These are phyloP conservation scores for Caenorhabditis auriculariae DNA, from an alignment of 2,888 invertebrate genomes.

Conservation along the genomic window DNA sequence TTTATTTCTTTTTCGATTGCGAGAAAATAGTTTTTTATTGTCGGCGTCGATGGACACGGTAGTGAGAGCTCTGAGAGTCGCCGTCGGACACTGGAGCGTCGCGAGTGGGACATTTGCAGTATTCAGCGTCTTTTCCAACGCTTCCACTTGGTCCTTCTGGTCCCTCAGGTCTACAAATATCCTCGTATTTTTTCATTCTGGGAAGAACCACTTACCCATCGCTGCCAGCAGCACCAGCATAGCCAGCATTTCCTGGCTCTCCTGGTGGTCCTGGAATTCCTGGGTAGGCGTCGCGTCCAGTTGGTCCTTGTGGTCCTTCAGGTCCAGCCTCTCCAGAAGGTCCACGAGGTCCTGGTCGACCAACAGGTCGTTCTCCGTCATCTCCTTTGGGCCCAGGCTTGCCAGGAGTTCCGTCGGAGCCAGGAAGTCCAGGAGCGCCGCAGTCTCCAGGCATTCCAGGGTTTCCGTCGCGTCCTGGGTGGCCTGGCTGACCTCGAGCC, in stretches of 20 bases:
- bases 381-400: slow-evolving; percentile 51
- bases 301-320: slow-evolving; percentile 36
- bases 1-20: too few relatives aligned
- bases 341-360: slow-evolving; percentile 50
- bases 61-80: too few relatives aligned
- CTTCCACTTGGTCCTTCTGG: slow-evolving; percentile 32
- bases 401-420: slow-evolving; percentile 49
- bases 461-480: slow-evolving; percentile 50
- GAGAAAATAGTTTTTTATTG: too few relatives aligned
- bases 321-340: slow-evolving; percentile 48
- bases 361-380: slow-evolving; percentile 57
- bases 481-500: slow-evolving; percentile 47
- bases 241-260: slow-evolving; percentile 51
- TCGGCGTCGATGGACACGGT: too few relatives aligned
- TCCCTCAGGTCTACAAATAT: slow-evolving; percentile 36
- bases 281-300: slow-evolving; percentile 41
- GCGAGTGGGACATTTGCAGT: slow-evolving; percentile 50
- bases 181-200: not conserved
- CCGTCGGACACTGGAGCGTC: slow-evolving; percentile 9
- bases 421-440: slow-evolving; percentile 48
- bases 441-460: slow-evolving; percentile 48
- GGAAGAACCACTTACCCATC: slow-evolving; percentile 22
- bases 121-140: slow-evolving; percentile 47
- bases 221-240: slow-evolving; percentile 44
- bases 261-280: slow-evolving; percentile 43